phyloP scores from a whole-genome alignment of 2,113 vertebrate genomes.

The Pelobates fuscus region DNA sequence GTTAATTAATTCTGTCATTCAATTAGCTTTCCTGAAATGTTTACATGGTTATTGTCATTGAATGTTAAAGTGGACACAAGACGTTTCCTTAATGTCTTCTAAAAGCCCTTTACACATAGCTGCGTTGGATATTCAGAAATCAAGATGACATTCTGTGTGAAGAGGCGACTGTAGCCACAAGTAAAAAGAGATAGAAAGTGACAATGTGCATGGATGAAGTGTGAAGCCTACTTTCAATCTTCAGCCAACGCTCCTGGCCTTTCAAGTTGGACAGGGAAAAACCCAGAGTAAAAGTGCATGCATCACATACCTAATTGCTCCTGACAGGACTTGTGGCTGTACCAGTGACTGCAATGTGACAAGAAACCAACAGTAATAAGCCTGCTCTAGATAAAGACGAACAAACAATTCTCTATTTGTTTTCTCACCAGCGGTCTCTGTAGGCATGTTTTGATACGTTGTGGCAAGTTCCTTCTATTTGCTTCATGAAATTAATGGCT shows the following conservation, averaged over 20 bases:
- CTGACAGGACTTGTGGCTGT: conserved; percentile 57
- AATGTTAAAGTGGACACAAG: conserved; percentile 30
- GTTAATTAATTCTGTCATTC: conserved; percentile 47
- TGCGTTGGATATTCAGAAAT: conserved; percentile 54
- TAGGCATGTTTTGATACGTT: conserved; percentile 20
- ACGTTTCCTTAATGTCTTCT: conserved; percentile 47
- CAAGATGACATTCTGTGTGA: conserved; percentile 57
- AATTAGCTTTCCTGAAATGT: conserved; percentile 10
- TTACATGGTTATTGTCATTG: conserved; percentile 39
- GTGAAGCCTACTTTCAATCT: conserved; percentile 52
- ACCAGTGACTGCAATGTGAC: conserved; percentile 50
- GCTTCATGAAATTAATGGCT: background rate
- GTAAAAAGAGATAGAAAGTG: conserved; percentile 56
- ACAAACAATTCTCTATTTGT: conserved; percentile 28
- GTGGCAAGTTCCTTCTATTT: conserved; percentile 31
- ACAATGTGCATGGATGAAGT: conserved; percentile 56
- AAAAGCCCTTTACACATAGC: conserved; percentile 54
- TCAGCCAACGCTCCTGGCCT: conserved; percentile 46
- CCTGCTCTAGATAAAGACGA: conserved; percentile 41
- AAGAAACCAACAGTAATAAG: conserved; percentile 53
- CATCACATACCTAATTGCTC: conserved; percentile 53
- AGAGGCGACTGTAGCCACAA: conserved; percentile 49
- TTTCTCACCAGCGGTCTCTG: conserved; percentile 33
- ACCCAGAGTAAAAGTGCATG: conserved; percentile 53
- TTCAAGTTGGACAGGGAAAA: conserved; percentile 53